Evolutionary conservation across 2,797 vertebrate species (phyloP).

Genomic region (Sebastes nivosus): DNA sequence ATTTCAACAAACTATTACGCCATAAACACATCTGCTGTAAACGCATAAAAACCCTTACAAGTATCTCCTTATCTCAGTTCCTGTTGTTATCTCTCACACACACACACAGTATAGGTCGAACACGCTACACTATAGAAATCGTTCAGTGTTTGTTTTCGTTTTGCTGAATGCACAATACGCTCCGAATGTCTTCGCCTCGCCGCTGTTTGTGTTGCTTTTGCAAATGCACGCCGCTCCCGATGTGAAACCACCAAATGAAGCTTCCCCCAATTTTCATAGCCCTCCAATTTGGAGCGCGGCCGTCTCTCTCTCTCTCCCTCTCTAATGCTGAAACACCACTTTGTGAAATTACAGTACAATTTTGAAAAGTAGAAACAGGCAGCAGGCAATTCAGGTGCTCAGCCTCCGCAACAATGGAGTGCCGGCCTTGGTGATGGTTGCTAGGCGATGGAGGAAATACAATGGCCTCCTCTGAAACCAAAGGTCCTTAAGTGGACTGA

Average conservation of each 20-base stretch:
- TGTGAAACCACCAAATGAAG: slow-evolving; percentile 64
- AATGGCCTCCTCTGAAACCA: slow-evolving; percentile 87
- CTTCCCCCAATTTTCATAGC: slow-evolving; percentile 67
- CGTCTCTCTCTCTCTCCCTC: slow-evolving; percentile 22
- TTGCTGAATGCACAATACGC: slow-evolving; percentile 15
- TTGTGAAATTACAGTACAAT: slow-evolving; percentile 84
- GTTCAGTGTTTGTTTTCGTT: slow-evolving; percentile 53
- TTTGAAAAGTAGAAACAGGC: slow-evolving; percentile 82
- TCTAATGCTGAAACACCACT: slow-evolving; percentile 80
- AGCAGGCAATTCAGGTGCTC: slow-evolving; percentile 81
- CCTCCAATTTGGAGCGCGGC: slow-evolving; percentile 53
- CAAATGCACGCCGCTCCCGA: slow-evolving; percentile 38
- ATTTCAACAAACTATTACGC: slow-evolving; percentile 41
- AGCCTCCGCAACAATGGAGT: slow-evolving; percentile 84
- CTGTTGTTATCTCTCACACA: neutral
- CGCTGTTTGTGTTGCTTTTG: slow-evolving; percentile 47
- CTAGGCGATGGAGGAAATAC: slow-evolving; percentile 86
- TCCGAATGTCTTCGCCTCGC: slow-evolving; percentile 10
- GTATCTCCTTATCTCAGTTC: slow-evolving; percentile 5
- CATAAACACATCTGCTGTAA: neutral
- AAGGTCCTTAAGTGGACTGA: slow-evolving; percentile 85
- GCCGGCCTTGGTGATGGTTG: slow-evolving; percentile 88
- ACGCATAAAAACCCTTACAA: neutral
- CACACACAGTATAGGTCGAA: slow-evolving; percentile 5
- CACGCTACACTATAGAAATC: slow-evolving; percentile 4